Percentiles rank a stretch among this genome's conserved stretches.
Conservation (phyloP, 2,888 invertebrate genomes). For the Thera obeliscata region DNA sequence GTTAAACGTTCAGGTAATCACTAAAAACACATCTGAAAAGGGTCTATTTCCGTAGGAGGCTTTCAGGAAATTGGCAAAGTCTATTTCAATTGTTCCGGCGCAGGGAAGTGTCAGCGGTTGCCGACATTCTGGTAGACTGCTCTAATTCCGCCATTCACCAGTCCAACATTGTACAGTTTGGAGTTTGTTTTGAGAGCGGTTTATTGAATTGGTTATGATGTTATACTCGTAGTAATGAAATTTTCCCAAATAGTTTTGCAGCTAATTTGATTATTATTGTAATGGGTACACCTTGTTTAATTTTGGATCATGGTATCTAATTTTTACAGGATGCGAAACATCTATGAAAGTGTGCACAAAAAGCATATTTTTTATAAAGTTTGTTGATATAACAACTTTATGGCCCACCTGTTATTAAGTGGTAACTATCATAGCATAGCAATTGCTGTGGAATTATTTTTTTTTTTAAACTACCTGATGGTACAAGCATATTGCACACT, state of each 20-base stretch:
- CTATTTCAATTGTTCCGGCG: slow-evolving; percentile 63
- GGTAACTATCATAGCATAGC: too few species aligned
- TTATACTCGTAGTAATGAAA: background rate
- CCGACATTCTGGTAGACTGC: slow-evolving; percentile 40
- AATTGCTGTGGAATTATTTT: too few species aligned
- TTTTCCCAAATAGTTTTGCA: background rate
- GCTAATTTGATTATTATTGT: background rate
- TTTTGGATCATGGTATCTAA: too few species aligned
- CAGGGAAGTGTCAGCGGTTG: slow-evolving; percentile 42
- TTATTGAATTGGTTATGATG: slow-evolving; percentile 11
- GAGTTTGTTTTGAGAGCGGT: slow-evolving; percentile 7
- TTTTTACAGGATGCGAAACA: too few species aligned
- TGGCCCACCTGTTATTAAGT: too few species aligned
- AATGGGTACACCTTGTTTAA: too few species aligned
- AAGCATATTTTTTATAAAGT: too few species aligned
- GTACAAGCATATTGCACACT: too few species aligned
- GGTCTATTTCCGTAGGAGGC: slow-evolving; percentile 56
- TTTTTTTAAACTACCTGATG: too few species aligned
- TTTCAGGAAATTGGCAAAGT: slow-evolving; percentile 65
- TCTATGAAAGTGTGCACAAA: too few species aligned
- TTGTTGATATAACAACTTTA: too few species aligned
- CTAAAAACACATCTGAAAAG: slow-evolving; percentile 51
- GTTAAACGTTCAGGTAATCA: slow-evolving; percentile 23
- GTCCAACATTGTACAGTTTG: slow-evolving; percentile 10
- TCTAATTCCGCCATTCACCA: slow-evolving; percentile 46